These are phyloP conservation scores for Caradrina clavipalpis DNA, from an alignment of 2,888 invertebrate genomes.

Conservation along the genomic window DNA sequence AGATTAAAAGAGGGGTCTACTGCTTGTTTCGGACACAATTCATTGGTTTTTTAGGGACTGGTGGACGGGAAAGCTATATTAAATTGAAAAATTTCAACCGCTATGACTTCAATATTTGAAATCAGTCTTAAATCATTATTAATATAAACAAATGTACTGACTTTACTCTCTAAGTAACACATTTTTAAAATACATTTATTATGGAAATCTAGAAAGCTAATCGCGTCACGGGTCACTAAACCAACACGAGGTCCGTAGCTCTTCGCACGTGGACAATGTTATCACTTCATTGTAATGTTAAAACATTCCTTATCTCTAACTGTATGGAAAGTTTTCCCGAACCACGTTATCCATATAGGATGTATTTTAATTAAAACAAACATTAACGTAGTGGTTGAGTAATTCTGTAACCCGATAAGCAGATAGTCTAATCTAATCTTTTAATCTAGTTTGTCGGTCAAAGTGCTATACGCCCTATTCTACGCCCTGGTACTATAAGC, in stretches of 20 bases:
- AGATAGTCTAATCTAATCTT: constrained; percentile 7
- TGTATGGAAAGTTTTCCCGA: constrained; percentile 42
- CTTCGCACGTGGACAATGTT: constrained; percentile 42
- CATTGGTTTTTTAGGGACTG: too few species aligned
- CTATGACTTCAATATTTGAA: constrained; percentile 6
- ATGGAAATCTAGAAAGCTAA: constrained; percentile 28
- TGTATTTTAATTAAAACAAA: neutral
- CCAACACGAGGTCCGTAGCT: constrained; percentile 37
- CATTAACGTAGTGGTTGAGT: neutral
- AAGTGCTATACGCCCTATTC: too few species aligned
- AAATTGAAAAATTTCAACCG: too few species aligned
- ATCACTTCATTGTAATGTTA: constrained; percentile 29
- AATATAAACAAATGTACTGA: constrained; percentile 4
- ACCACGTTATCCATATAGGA: constrained; percentile 40
- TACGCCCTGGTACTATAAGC: neutral
- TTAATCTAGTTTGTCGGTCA: constrained; percentile 21
- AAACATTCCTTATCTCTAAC: constrained; percentile 43
- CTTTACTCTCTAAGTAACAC: neutral
- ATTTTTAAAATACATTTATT: constrained; percentile 19
- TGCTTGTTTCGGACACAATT: too few species aligned
- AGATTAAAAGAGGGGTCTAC: too few species aligned
- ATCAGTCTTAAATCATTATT: constrained; percentile 10
- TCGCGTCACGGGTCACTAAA: constrained; percentile 38
- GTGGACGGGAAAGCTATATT: too few species aligned
- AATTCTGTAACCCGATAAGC: neutral